phyloP scores from a whole-genome alignment of 92 coral and sea anemone species.

The Porites evermanni region DNA sequence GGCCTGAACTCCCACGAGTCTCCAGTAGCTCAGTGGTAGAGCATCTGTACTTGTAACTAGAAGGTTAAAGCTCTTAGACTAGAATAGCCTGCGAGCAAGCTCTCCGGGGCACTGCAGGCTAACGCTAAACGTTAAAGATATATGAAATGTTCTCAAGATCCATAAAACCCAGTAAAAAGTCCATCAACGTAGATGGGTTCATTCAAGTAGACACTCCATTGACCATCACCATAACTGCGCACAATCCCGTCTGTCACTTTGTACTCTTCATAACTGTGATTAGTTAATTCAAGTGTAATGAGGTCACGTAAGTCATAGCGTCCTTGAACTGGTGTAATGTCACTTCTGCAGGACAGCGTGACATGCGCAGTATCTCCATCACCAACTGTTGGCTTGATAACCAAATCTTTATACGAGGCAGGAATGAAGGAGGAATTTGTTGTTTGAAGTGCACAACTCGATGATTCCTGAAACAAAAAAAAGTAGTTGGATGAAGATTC shows the following conservation, averaged over 20 bases:
- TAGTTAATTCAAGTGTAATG: conserved; percentile 40
- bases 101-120: too few species aligned
- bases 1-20: too few species aligned
- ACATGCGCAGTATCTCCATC: conserved; percentile 50
- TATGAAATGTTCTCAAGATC: not conserved
- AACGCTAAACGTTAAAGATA: too few species aligned
- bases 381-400: conserved; percentile 43
- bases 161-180: conserved; percentile 63
- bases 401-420: not conserved
- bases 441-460: not conserved
- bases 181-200: conserved; percentile 31
- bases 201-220: conserved; percentile 57
- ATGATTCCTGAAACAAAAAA: conserved; percentile 2
- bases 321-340: conserved; percentile 54
- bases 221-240: conserved; percentile 35
- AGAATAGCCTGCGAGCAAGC: too few species aligned
- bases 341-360: conserved; percentile 45
- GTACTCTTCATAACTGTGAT: conserved; percentile 33
- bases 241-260: conserved; percentile 28
- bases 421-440: not conserved
- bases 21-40: too few species aligned
- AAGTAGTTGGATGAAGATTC: not conserved
- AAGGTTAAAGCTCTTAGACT: too few species aligned
- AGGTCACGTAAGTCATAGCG: conserved; percentile 41
- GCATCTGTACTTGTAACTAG: too few species aligned